Conservation (phyloP, 2,797 vertebrate genomes). For the Chanos chanos region DNA sequence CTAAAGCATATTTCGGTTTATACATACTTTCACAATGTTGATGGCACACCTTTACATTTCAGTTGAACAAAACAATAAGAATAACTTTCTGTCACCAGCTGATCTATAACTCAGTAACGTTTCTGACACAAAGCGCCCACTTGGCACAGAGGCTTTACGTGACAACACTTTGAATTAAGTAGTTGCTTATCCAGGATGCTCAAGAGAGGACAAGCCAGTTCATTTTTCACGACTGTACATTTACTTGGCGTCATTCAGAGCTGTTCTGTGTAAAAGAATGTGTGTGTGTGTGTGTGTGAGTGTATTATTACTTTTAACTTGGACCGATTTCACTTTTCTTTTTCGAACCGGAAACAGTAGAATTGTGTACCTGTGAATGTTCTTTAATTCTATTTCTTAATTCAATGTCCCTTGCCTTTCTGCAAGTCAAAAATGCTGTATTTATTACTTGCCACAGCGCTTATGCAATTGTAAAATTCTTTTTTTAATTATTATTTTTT, state of each 20-base stretch:
- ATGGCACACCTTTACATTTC: no score
- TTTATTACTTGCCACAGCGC: conserved; percentile 82
- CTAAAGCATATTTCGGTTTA: no score
- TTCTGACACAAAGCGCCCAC: conserved; percentile 27
- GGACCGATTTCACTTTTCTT: conserved; percentile 58
- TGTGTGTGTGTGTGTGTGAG: conserved; percentile 44
- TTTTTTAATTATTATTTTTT: conserved; percentile 41
- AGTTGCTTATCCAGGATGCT: conserved; percentile 28
- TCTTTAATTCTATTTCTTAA: conserved; percentile 68
- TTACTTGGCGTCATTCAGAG: conserved; percentile 63
- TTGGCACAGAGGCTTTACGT: conserved; percentile 35
- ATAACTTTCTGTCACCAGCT: conserved; percentile 36
- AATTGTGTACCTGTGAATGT: conserved; percentile 76
- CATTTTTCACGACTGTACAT: conserved; percentile 59
- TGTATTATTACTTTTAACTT: conserved; percentile 41
- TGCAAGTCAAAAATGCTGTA: conserved; percentile 87
- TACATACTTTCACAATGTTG: no score
- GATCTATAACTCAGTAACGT: conserved; percentile 34
- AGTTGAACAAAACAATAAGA: conserved; percentile 23
- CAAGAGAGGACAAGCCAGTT: conserved; percentile 31
- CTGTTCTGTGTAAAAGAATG: conserved; percentile 62
- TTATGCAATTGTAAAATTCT: conserved; percentile 85
- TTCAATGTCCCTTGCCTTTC: conserved; percentile 81
- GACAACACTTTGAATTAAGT: conserved; percentile 31
- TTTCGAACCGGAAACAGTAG: conserved; percentile 66